Base-by-base conservation (phyloP, 1,140 invertebrate genomes). In the Drosophila sulfurigaster region DNA sequence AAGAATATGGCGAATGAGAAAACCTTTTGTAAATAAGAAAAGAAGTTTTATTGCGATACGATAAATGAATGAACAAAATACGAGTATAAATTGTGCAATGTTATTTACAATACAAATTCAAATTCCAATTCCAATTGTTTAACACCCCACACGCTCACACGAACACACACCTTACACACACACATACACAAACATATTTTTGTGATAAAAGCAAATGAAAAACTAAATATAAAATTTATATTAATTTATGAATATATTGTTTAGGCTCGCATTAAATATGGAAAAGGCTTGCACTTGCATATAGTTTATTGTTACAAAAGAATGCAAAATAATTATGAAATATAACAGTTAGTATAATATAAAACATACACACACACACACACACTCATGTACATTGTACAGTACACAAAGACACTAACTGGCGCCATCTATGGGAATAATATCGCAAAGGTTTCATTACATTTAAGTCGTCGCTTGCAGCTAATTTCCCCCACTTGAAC, bases 361-460 rank as follows among this genome's bases (percentile, higher is more conserved):
- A 38, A 11, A 10, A 57, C 16, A 25, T 3, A 57, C 15, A 56
- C 28, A 57, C 13, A n/a, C n/a, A n/a, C n/a, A n/a, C n/a, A 56
- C 38, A 56, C 30, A 25, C 16, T 38, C 15, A 41, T 28, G 20
- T 43, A 13, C 48, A 62, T 25, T 25, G 20, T 11, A 35, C 32
- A 32, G 32, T 35, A 46, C 43, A 57, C 45, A 51, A 4, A 25
- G 20, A n/a, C 15, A 30, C 49, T n/a, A 10, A 51, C 25, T 11
- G 7, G 20, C 48, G 49, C 51, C 51, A 52, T 45, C 32, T 51
- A 64, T 41, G 38, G 41, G 43, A 46, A 68, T 64, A 49, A 54
- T 60, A 75, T 60, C 66, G 75, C 75, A 73, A 86, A 66, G 82
- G 82, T 87, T 87, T 87, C 83, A 87, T 87, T 75, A 87, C 30